Evolutionary conservation across 1,140 invertebrate genomes (phyloP).

Genomic region (Pantala flavescens): DNA sequence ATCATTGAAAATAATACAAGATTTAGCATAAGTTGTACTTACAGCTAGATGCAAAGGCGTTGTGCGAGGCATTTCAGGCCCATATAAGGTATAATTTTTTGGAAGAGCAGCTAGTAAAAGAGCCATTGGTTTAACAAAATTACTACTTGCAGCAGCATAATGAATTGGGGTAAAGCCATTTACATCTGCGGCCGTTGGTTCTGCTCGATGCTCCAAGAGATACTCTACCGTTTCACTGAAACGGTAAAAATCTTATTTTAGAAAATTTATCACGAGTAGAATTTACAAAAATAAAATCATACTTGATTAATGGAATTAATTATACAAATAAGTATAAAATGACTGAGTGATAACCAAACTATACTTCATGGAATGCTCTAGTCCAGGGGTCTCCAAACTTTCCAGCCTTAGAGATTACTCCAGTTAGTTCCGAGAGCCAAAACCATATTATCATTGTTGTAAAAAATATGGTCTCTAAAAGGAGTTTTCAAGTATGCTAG

Average conservation of each 20-base stretch:
- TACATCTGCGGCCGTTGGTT: constrained; percentile 41
- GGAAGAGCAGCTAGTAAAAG: constrained; percentile 29
- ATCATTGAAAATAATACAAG: no score
- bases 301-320: no score
- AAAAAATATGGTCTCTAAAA: no score
- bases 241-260: no score
- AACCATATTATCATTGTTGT: no score
- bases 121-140: constrained; percentile 30
- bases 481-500: no score
- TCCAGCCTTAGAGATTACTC: no score
- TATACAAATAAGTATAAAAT: no score
- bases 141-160: constrained; percentile 43
- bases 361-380: no score
- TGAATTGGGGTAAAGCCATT: constrained; percentile 43
- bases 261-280: constrained; percentile 20
- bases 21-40: constrained; percentile 24
- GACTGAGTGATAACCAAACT: no score
- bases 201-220: constrained; percentile 45
- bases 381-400: no score
- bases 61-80: constrained; percentile 29
- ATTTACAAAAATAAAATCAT: not conserved
- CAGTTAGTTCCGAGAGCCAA: no score
- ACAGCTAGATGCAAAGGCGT: constrained; percentile 50
- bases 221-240: constrained; percentile 36
- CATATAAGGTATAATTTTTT: constrained; percentile 22